These are phyloP conservation scores for Agrilus biguttatus DNA, from an alignment of 2,888 invertebrate genomes.

Conservation along the genomic window DNA sequence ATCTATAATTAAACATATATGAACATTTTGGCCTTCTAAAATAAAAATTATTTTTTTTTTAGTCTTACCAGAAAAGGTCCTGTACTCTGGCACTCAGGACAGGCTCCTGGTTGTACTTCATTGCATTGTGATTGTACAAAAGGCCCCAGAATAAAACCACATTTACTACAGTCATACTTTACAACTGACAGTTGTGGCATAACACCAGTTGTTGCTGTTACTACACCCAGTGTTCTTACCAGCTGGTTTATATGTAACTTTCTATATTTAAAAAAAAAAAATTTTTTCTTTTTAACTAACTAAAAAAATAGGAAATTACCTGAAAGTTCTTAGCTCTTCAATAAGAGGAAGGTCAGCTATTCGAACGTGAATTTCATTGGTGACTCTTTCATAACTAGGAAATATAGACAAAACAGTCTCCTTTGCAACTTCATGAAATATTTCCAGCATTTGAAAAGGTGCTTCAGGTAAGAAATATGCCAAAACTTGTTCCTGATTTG, in stretches of 20 bases:
- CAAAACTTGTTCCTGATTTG: slow-evolving; percentile 79
- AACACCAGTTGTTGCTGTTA: slow-evolving; percentile 89
- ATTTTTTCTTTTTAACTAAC: not conserved
- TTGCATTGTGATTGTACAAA: slow-evolving; percentile 86
- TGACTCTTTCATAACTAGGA: slow-evolving; percentile 90
- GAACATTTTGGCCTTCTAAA: not conserved
- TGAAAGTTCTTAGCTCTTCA: slow-evolving; percentile 86
- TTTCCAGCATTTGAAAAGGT: slow-evolving; percentile 90
- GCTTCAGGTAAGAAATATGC: slow-evolving; percentile 97
- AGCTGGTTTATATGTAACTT: slow-evolving; percentile 87
- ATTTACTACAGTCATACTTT: slow-evolving; percentile 95
- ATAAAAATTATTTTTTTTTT: not conserved
- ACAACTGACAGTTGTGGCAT: slow-evolving; percentile 90
- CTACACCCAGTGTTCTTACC: slow-evolving; percentile 86
- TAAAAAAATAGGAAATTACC: slow-evolving; percentile 30
- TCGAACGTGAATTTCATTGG: slow-evolving; percentile 85
- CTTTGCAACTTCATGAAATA: slow-evolving; percentile 90
- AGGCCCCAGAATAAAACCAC: slow-evolving; percentile 89
- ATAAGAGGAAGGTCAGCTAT: slow-evolving; percentile 90
- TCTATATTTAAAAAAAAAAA: slow-evolving; percentile 24
- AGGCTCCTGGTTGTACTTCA: slow-evolving; percentile 91
- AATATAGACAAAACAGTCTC: slow-evolving; percentile 86
- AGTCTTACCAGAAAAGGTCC: slow-evolving; percentile 81
- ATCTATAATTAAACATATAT: slow-evolving; percentile 42
- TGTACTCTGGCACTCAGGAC: slow-evolving; percentile 93